Percentiles rank a stretch among this genome's conserved stretches.
These are phyloP conservation scores for Odontamblyopus rebecca DNA, from an alignment of 2,797 vertebrate genomes.

Conservation along the genomic window DNA sequence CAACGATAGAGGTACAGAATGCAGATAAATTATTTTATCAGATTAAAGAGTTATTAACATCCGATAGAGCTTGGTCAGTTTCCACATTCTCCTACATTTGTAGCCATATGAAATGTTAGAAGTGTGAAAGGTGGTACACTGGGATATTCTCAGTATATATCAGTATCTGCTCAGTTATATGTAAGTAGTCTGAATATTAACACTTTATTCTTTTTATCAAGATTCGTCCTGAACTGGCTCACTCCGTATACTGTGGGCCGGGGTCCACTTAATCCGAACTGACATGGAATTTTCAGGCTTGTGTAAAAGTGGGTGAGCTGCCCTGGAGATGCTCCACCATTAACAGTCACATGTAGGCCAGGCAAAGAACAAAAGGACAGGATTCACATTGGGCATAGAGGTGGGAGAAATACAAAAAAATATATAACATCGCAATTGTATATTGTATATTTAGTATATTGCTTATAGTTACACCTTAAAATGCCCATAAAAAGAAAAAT, in stretches of 20 bases:
- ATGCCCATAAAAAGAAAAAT: too few relatives aligned
- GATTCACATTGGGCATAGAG: not conserved
- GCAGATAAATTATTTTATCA: too few relatives aligned
- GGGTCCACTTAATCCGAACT: slow-evolving; percentile 36
- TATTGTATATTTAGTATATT: too few relatives aligned
- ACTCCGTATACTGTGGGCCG: slow-evolving; percentile 9
- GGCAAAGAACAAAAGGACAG: not conserved
- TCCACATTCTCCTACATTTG: not conserved
- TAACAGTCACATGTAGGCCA: slow-evolving; percentile 2
- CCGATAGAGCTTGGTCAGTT: too few relatives aligned
- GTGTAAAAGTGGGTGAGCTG: slow-evolving; percentile 31
- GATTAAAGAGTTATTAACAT: too few relatives aligned
- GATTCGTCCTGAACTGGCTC: slow-evolving; percentile 9
- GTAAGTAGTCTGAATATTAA: too few relatives aligned
- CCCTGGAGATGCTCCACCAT: slow-evolving; percentile 1
- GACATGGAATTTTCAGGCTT: slow-evolving; percentile 45
- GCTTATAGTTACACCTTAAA: too few relatives aligned
- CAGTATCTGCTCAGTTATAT: too few relatives aligned
- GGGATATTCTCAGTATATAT: not conserved
- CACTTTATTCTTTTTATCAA: not conserved
- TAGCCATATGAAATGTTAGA: not conserved
- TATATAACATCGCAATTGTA: too few relatives aligned
- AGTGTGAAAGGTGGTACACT: not conserved
- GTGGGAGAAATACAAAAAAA: too few relatives aligned
- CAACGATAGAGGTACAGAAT: too few relatives aligned